Base-by-base conservation (phyloP, 2,888 invertebrate species). In the Cistogaster globosa region DNA sequence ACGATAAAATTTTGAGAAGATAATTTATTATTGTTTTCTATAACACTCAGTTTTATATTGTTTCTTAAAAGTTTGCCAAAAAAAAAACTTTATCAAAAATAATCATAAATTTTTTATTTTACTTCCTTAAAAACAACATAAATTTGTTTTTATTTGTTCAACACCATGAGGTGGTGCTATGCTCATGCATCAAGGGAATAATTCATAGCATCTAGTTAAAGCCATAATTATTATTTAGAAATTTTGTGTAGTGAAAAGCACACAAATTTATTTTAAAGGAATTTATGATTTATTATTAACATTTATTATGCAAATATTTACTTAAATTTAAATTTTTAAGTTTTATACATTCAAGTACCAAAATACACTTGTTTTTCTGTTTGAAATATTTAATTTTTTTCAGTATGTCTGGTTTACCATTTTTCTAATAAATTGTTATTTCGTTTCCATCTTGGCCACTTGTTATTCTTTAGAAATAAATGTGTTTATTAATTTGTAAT, bases 21-120 rank as follows among this genome's bases (percentile, higher is more conserved):
- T 62, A 45, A 51, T 38, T 51, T 58, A 9, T 38, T 67, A 58
- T 22, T 68, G 51, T 38, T 77, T 69, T 42, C 55, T 14, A 38
- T 55, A 53, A 48, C 9, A 42, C 5, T 42, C 22, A 78, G 32
- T 68, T 53, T 32, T 51, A 36, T 38, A 53, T 42, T 42, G 11
- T 60, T 18, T 12, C 11, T 32, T 38, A 58, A 38, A 0, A 51
- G 11, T 58, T 72, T 60, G 38, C 9, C 51, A 53, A 20, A 51
- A 58, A 32, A 32, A 32, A 32, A 32, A 32, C 20, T 80, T 68
- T 58, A 58, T 26, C 20, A 12, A 58, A 58, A 72, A 53, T 53
- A 67, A 60, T 62, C 71, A 79, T 80, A 60, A 80, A 80, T 80
- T 72, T 58, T 22, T 6, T 53, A 60, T 60, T 74, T 74, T 74